Base-by-base conservation (phyloP, 1,140 invertebrate genomes). In the Procambarus clarkii region DNA sequence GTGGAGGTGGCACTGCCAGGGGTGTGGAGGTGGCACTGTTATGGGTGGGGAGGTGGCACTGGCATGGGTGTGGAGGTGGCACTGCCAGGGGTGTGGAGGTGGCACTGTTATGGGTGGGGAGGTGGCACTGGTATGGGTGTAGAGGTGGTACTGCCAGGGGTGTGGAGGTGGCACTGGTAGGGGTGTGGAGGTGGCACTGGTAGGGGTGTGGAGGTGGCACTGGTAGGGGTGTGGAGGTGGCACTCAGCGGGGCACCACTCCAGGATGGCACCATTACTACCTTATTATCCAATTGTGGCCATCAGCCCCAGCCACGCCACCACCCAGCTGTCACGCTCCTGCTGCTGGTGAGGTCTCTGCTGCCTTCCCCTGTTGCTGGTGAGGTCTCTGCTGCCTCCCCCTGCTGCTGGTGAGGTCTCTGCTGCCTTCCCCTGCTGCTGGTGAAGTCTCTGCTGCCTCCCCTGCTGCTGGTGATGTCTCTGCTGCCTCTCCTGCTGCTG, bases 231-330 rank as follows among this genome's bases (percentile, higher is more conserved):
- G 13, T 8, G 50, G 13, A 5, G 1, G 85, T 15, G 74, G 74
- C 50, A 71, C 15, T 54, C 50, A 78, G 85, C 24, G 54, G 85
- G 71, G 74, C 76, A 45, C 18, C 76, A 86, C 69, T 76, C 74
- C 85, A 86, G 85, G 85, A 86, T 86, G 85, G 71, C 85, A 86
- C 85, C 85, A 86, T 86, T 86, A 77, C 85, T 86, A 46, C n/a
- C 85, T 86, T 78, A 86, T 86, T 86, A 86, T 86, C 85, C 85
- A 86, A 86, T 86, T 86, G 85, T 86, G 85, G 54, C 74, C 71
- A 86, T 86, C 85, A 86, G 34, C 58, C 69, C 24, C n/a, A 0
- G 64, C 15, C 64, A 69, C 15, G 64, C 50, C 50, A 54, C 50
- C 34, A 58, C 54, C 8, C 7, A 7, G 7, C 54, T 58, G 64